These are phyloP conservation scores for Neolamprologus toae DNA, from an alignment of 2,113 vertebrate genomes.

Conservation along the genomic window DNA sequence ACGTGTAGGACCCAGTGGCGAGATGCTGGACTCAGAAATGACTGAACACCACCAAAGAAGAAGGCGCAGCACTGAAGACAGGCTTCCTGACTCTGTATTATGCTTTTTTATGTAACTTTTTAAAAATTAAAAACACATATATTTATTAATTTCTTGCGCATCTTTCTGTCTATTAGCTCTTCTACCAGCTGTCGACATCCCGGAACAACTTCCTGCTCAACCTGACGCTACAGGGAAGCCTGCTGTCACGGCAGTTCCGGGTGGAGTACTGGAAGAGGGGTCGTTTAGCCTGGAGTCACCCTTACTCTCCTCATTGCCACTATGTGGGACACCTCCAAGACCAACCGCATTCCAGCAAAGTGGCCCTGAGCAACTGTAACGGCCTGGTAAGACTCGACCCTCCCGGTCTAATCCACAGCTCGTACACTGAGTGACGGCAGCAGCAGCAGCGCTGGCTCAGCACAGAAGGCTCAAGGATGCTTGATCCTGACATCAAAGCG, in stretches of 20 bases:
- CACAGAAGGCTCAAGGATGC: background rate
- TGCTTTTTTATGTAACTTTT: background rate
- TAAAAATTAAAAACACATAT: rapidly evolving
- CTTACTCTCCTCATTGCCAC: slow-evolving; percentile 86
- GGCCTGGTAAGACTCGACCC: slow-evolving; percentile 83
- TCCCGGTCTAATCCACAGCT: background rate
- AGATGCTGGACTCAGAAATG: slow-evolving; percentile 71
- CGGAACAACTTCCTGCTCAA: slow-evolving; percentile 89
- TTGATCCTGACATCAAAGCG: slow-evolving; percentile 8
- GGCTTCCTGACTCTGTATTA: slow-evolving; percentile 47
- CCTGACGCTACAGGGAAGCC: slow-evolving; percentile 84
- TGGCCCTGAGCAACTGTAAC: slow-evolving; percentile 97
- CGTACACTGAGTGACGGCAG: background rate
- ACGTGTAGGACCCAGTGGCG: slow-evolving; percentile 84
- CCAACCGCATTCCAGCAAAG: slow-evolving; percentile 81
- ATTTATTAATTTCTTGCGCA: background rate
- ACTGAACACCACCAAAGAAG: slow-evolving; percentile 63
- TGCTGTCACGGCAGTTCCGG: slow-evolving; percentile 86
- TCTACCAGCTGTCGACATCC: slow-evolving; percentile 90
- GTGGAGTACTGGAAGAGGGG: slow-evolving; percentile 96
- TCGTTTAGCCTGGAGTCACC: slow-evolving; percentile 86
- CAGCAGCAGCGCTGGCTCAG: background rate
- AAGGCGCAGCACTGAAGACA: slow-evolving; percentile 59
- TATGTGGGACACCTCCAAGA: slow-evolving; percentile 90
- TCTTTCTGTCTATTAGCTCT: slow-evolving; percentile 66